Base-by-base conservation (phyloP, 2,113 vertebrate genomes). In the Vireo altiloquus region DNA sequence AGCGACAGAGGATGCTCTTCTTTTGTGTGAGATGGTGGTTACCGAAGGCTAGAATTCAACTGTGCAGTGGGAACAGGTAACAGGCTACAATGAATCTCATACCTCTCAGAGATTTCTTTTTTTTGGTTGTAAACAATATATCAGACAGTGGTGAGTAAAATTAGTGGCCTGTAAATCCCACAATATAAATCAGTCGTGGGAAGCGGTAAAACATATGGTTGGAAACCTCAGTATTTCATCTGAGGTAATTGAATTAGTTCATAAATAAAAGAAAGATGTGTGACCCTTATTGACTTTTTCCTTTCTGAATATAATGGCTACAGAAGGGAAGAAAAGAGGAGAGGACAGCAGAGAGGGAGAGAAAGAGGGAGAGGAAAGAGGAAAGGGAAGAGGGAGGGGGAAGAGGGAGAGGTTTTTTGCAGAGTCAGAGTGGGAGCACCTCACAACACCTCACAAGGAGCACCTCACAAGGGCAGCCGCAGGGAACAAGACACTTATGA, bases 211-310 rank as follows among this genome's bases (percentile, higher is more conserved):
- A 64, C 37, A 27, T 63, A 10, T 37, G 49, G 22, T 54, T 90
- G 59, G 63, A 86, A 88, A 69, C 23, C 76, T 57, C 35, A 90
- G 50, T 82, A 87, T 69, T 61, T 92, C 75, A 54, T 71, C 71
- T 88, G 92, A 94, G 22, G 50, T 85, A 88, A 93, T 77, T 85
- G 50, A 90, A 85, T 24, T 85, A 57, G 59, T 82, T 93, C 49
- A 88, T 86, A 84, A 92, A 91, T 79, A 68, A 82, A 89, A 77
- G 30, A 80, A 74, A 59, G 39, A 61, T 57, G 4, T 63, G 19
- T 84, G 77, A 75, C 33, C 28, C 9, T 33, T 78, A 79, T 6
- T 60, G 81, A 89, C 84, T 75, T 95, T 96, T 84, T 49, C 7
- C 7, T 59, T 35, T 89, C 63, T 82, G 46, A 68, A 37, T 64